Evolutionary conservation across 2,797 vertebrate genomes (phyloP), one percentile per base, ranked within the genome.

Genomic region (Danio jaintianensis): DNA sequence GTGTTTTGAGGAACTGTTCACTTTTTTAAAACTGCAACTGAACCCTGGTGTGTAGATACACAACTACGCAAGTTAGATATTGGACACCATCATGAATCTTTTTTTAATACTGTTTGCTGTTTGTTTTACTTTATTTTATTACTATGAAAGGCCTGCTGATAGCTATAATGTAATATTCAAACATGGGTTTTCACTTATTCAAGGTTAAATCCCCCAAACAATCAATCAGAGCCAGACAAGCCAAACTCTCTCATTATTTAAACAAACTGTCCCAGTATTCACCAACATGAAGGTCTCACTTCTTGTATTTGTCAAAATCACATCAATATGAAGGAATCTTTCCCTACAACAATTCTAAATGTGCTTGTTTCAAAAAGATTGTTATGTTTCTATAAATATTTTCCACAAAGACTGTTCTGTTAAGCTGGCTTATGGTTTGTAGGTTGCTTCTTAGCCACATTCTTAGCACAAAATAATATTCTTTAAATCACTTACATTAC

Each of bases 11-110:
- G 85, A 84, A 81, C 87, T 86, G 29, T 81, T 74, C 78, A 76
- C 81, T 83, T 88, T 89, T 66, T 66, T 2, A 12, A 40, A 52
- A 66, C 42, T 43, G 45, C 82, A 87, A 88, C 86, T 88, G 88
- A 88, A 82, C 84, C 85, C 85, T 88, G 88, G 55, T 86, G 85
- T 84, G 82, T 87, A 64, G 72, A 71, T 66, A 73, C 56, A 83
- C 45, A 78, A 75, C 67, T 78, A 11, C 15, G 8, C 75, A 80
- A 71, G 74, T 56, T 64, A 58, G 66, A 71, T 69, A 69, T 74
- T 76, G 76, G 80, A 82, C 82, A 83, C 77, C 73, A 48, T 84
- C 70, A 76, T 80, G 81, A 77, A 77, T 78, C 53, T 61, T 64
- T 20, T 78, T 62, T 43, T 55, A 71, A 43, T 71, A 29, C 29